Evolutionary conservation across 1,140 invertebrate species (phyloP).

Genomic region (Macrosteles quadrilineatus): DNA sequence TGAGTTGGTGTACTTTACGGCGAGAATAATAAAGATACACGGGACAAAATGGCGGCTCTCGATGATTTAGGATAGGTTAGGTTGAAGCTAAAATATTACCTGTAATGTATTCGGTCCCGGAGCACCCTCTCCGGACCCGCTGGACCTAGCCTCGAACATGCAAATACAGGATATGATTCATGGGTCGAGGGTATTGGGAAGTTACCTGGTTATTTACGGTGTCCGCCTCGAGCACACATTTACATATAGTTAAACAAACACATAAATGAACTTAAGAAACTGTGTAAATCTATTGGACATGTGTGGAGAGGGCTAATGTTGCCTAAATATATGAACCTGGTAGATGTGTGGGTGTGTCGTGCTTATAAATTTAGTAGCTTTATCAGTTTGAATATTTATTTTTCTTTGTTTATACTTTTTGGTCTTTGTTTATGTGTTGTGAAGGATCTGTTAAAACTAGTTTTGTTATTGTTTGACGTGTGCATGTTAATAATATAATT

Average conservation of each 20-base stretch:
- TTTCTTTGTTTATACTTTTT: too few relatives aligned
- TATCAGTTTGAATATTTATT: too few relatives aligned
- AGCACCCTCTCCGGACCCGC: too few relatives aligned
- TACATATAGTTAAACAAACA: conserved; percentile 32
- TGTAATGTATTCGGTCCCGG: conserved; percentile 21
- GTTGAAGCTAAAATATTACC: conserved; percentile 27
- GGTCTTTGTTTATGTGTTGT: too few relatives aligned
- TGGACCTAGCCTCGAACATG: not conserved
- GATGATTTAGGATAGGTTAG: conserved; percentile 25
- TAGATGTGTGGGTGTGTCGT: too few relatives aligned
- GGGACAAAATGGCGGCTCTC: conserved; percentile 7
- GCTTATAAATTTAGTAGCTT: too few relatives aligned
- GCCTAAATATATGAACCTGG: conserved; percentile 18
- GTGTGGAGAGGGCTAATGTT: conserved; percentile 20
- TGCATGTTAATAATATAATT: too few relatives aligned
- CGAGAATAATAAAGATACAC: conserved; percentile 28
- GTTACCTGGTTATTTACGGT: not conserved
- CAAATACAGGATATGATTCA: conserved; percentile 28
- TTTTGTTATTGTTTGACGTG: too few relatives aligned
- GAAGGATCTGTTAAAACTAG: too few relatives aligned
- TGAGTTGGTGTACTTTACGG: too few relatives aligned
- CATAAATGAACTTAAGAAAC: conserved; percentile 32
- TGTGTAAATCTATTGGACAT: conserved; percentile 23
- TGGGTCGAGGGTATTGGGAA: conserved; percentile 22
- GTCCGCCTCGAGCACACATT: not conserved